Evolutionary conservation across 2,888 invertebrate genomes (phyloP), one percentile per base, ranked within the genome.

Genomic region (Aricia artaxerxes): DNA sequence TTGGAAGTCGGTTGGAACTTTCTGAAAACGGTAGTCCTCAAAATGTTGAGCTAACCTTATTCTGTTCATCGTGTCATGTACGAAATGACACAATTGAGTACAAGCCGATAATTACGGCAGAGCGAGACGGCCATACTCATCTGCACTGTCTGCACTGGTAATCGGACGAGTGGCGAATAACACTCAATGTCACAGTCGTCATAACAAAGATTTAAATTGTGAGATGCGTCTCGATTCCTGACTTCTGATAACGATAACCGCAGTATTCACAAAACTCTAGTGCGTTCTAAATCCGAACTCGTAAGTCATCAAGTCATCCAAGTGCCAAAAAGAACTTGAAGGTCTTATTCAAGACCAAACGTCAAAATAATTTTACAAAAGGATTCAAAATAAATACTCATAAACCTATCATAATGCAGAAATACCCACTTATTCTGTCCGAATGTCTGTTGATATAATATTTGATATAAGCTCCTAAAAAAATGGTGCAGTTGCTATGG

Each of bases 111-210:
- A 80, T 78, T 78, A 75, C 80, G 83, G 69, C 76, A 82, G 84
- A 83, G 80, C 64, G 81, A 80, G 82, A 83, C 81, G 80, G 80
- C 78, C 79, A 24, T 77, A 77, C 87, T 89, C 89, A 89, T 91
- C 90, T 89, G 89, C 91, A 87, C 85, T 87, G 86, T 88, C 89
- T 89, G 90, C 90, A 90, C 90, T 88, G 91, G 92, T 89, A 89
- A 69, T 69, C 69, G 69, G 69, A 35, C 69, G 69, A 69, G 69
- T 69, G 38, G 69, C 69, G 69, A 64, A 64, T 64, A 86, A 85
- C 89, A 88, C 90, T 90, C 93, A 93, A 93, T 92, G 92, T 92
- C 93, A 89, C 81, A 84, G 82, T 84, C 84, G 85, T 84, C 85
- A 85, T 83, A 82, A 81, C 64, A 80, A 80, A 82, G 84, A 83